Evolutionary conservation across 2,797 vertebrate genomes (phyloP), one percentile per base, ranked within the genome.

Genomic region (Anguilla pacifica): DNA sequence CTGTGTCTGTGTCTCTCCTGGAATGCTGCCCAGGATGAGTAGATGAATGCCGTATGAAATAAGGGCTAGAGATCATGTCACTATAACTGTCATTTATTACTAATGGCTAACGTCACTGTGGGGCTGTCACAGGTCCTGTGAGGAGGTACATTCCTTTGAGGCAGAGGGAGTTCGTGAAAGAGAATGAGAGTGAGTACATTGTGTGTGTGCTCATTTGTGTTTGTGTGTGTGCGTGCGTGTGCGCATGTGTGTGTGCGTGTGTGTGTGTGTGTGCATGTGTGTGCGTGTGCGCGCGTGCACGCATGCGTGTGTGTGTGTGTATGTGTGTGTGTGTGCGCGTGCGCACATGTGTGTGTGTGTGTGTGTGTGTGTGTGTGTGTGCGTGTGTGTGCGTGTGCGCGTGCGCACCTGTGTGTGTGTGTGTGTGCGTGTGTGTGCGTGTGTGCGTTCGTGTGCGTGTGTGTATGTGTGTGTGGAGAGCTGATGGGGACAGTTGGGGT

Each of bases 241-340:
- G 86, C 72, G 46, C 83, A 89, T 17, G 82, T 81, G 79, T 51
- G 85, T 86, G 89, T 85, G 79, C 61, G 55, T 85, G 85, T 89
- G 51, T 43, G 86, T 79, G 89, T 83, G 61, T 81, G 55, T 79
- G 85, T 89, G 31, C 39, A 81, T 79, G 19, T 83, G 89, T 17
- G 82, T 81, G 74, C 46, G 86, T 85, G 89, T 83, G 79, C 51
- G n/a, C 51, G 85, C 89, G 51, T 43, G 86, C 67, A 19, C 83
- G 89, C 11, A 79, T 77, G 74, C 83, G 89, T 17, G 82, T 81
- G 79, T 46, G 86, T 86, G 89, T 82, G 61, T 64, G 55, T 79
- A 85, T 89, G 51, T 57, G 86, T 74, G 28, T 46, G 79, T 51
- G 86, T 86, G 89, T 82, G 79, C 64, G 55, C 79, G 86, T 89